phyloP scores from a whole-genome alignment of 2,797 vertebrate genomes.

The Luscinia luscinia region DNA sequence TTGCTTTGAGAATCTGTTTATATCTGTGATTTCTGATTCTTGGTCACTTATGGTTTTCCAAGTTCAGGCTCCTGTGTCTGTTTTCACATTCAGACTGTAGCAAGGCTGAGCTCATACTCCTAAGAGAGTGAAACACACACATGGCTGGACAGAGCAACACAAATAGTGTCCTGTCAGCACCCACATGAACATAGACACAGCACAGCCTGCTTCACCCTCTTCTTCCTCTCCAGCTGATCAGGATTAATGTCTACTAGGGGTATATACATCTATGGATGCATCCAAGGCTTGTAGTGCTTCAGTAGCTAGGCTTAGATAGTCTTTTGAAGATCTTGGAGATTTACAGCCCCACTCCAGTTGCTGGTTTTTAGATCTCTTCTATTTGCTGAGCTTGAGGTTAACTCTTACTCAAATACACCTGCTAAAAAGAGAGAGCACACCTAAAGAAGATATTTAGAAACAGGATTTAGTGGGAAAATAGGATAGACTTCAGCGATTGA shows the following conservation, averaged over 20 bases:
- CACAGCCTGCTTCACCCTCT: neutral
- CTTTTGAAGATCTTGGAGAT: neutral
- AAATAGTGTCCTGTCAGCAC: neutral
- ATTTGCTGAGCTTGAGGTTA: neutral
- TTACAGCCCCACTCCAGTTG: neutral
- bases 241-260: neutral
- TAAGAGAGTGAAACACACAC: neutral
- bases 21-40: neutral
- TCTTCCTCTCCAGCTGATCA: neutral
- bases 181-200: neutral
- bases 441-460: neutral
- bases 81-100: neutral
- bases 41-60: neutral
- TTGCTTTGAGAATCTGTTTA: neutral
- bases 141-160: too few species aligned
- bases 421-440: neutral
- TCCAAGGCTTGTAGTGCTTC: neutral
- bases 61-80: neutral
- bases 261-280: rapidly evolving
- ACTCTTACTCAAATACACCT: neutral
- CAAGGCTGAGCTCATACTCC: neutral
- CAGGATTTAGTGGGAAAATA: neutral
- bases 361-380: neutral
- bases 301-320: neutral
- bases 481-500: neutral